These are phyloP conservation scores for Mormyrops boulengeri DNA, from an alignment of 2,797 vertebrate genomes.

Conservation along the genomic window DNA sequence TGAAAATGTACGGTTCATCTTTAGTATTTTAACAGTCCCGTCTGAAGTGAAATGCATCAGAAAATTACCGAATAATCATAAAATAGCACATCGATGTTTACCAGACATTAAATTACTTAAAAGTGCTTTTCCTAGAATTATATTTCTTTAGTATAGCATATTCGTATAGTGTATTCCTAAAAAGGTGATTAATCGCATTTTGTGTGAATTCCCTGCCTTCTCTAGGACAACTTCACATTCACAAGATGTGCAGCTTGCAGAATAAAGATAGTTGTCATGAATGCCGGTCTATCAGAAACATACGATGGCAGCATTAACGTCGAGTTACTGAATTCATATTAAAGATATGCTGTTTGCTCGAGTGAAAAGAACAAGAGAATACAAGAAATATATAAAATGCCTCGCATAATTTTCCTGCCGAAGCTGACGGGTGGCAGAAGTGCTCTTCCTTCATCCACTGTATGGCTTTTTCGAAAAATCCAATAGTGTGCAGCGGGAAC, in stretches of 20 bases:
- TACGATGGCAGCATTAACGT: slow-evolving; percentile 54
- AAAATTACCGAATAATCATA: background rate
- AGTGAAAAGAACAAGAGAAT: background rate
- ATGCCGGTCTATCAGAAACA: slow-evolving; percentile 32
- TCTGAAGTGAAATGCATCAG: background rate
- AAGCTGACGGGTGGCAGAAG: slow-evolving; percentile 21
- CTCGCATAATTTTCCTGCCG: background rate
- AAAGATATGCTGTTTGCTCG: slow-evolving; percentile 14
- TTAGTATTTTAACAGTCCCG: background rate
- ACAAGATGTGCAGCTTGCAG: slow-evolving; percentile 30
- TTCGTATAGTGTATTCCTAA: background rate
- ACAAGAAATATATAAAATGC: slow-evolving; percentile 6
- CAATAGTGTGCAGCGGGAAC: slow-evolving; percentile 23
- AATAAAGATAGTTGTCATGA: slow-evolving; percentile 27
- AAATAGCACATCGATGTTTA: background rate
- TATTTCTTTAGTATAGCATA: background rate
- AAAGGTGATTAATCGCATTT: slow-evolving; percentile 44
- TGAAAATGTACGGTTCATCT: background rate
- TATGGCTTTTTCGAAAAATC: slow-evolving; percentile 28
- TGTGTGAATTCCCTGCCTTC: slow-evolving; percentile 34
- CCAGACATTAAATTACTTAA: background rate
- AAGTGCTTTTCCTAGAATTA: background rate
- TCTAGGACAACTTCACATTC: slow-evolving; percentile 41
- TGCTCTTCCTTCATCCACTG: slow-evolving; percentile 16
- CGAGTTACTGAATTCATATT: slow-evolving; percentile 22